Percentiles rank a stretch among this genome's conserved stretches.
phyloP scores from a whole-genome alignment of 2,113 vertebrate species.

The Okapia johnstoni region DNA sequence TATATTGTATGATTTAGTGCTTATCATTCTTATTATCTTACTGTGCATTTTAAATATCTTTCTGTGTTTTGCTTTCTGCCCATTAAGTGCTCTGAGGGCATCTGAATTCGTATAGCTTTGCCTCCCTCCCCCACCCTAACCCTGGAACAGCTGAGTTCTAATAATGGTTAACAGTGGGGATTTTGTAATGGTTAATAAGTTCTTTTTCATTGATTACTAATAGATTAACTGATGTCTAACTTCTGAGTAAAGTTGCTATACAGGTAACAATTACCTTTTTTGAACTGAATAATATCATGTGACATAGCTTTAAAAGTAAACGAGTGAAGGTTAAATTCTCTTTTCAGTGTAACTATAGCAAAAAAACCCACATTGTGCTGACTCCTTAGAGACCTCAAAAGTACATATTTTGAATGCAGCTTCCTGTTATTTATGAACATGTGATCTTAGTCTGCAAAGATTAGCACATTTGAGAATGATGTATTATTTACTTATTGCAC shows the following conservation, averaged over 20 bases:
- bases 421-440: constrained; percentile 51
- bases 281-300: neutral
- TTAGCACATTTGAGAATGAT: neutral
- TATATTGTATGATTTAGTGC: neutral
- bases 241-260: neutral
- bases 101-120: neutral
- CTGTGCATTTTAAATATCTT: neutral
- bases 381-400: constrained; percentile 15
- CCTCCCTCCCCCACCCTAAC: neutral
- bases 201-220: neutral
- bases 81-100: neutral
- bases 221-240: neutral
- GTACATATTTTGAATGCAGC: neutral
- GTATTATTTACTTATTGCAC: constrained; percentile 41
- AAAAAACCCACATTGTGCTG: neutral
- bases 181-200: neutral
- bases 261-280: neutral
- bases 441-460: constrained; percentile 47
- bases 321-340: neutral
- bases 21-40: neutral
- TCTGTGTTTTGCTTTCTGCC: neutral
- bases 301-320: neutral
- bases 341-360: neutral
- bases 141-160: neutral
- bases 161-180: neutral